A percentile compares a stretch with the other conserved stretches of the same genome.
Evolutionary conservation across 2,113 vertebrate genomes (phyloP).

Genomic region (Esox niger): DNA sequence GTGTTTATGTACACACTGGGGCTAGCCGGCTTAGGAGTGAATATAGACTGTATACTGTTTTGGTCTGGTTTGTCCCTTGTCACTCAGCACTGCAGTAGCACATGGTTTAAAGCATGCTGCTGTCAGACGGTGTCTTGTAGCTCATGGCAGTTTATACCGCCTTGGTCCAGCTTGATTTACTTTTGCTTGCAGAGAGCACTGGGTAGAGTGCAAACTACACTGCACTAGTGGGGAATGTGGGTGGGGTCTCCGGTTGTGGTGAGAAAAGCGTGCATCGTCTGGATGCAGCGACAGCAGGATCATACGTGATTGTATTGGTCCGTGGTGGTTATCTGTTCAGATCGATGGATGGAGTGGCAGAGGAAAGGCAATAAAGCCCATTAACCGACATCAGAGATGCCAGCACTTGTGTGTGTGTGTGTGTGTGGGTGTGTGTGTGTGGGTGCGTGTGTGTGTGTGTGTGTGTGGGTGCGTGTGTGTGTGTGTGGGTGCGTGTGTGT

Average conservation of each 20-base stretch:
- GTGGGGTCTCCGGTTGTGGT: constrained; percentile 35
- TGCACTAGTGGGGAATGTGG: constrained; percentile 11
- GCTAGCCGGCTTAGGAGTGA: no score
- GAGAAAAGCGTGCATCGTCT: constrained; percentile 1
- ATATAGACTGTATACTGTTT: no score
- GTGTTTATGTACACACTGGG: no score
- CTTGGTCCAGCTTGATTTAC: background rate
- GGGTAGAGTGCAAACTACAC: background rate
- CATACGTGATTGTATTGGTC: no score
- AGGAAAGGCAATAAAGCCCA: constrained; percentile 23
- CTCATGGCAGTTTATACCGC: background rate
- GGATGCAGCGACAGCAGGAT: no score
- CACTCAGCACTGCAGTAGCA: background rate
- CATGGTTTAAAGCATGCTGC: background rate
- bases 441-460: no score
- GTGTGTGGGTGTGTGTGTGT: no score
- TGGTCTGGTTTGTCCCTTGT: no score
- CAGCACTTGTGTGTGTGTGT: constrained; percentile 32
- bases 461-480: no score
- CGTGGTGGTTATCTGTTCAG: constrained; percentile 34
- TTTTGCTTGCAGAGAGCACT: background rate
- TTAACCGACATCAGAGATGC: constrained; percentile 49
- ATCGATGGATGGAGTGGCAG: constrained; percentile 25
- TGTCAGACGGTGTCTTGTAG: background rate
- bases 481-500: no score